Base-by-base conservation (phyloP, 2,797 vertebrate species). In the Oreortyx pictus region DNA sequence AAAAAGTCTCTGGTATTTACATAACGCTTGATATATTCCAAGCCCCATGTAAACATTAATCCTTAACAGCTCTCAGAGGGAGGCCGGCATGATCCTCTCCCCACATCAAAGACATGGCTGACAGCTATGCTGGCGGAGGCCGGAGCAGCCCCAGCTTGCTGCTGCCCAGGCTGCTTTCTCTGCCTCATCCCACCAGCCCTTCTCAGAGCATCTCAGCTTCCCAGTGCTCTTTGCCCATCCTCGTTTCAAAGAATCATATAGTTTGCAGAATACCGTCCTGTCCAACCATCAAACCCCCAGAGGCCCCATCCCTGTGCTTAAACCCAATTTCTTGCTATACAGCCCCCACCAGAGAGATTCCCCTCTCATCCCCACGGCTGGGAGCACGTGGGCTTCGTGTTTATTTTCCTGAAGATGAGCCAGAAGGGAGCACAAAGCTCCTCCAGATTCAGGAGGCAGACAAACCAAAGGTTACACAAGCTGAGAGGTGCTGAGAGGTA, bases 11-110 rank as follows among this genome's bases (percentile, higher is more conserved):
- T 13, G 47, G 2, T 80, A 72, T 95, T 95, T 93, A 94, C 85
- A 92, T 65, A 78, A 46, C 65, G 92, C 72, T 14, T 72, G 79
- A 85, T 72, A 71, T 39, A 29, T 66, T 29, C 84, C 71, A 74
- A 94, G 93, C 87, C 66, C 75, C 85, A 79, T 43, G 89, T 91
- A 94, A 95, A 95, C 87, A 86, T 17, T 65, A 85, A 83, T 86
- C 86, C 90, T 27, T 57, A 57, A n/a, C 72, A 85, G 79, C 87
- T 70, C 82, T 61, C 68, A 1, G 39, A 76, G 90, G 88, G 56
- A 87, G 92, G 87, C 33, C 93, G 54, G 81, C 61, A 24, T 23
- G 59, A 75, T 66, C 88, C 87, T 81, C 68, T 57, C 22, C 6
- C 59, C 10, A 1, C 85, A 23, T 6, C 37, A 5, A 35, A 61